Base-by-base conservation (phyloP, 2,113 vertebrate species). In the Cryptotis parvus region DNA sequence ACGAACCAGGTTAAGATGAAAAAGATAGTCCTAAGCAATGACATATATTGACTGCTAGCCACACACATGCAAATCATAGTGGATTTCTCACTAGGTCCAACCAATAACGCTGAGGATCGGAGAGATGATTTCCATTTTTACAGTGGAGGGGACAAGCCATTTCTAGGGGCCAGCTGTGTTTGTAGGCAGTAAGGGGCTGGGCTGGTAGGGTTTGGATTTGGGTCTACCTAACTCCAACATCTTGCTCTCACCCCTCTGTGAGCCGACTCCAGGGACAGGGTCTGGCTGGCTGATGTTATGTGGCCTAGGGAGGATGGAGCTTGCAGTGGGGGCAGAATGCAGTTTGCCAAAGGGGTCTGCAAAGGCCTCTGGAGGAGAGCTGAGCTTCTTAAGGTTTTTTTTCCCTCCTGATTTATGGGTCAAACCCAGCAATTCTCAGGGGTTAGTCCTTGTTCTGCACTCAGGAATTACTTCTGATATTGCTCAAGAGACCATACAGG, bases 81-180 rank as follows among this genome's bases (percentile, higher is more conserved):
- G 65, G 41, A 16, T 35, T 73, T 80, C 8, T 61, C 27, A 45
- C 33, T 49, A 45, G 74, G 29, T 29, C 20, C 55, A 75, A 11
- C 22, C n/a, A n/a, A 61, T 3, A 68, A 39, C 12, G 24, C 74
- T 16, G 11, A 1, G 35, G 10, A 37, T 11, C 68, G 73, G 76
- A 29, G 52, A 74, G 84, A 66, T 45, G 26, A 73, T 68, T 68
- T 43, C 26, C 31, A 69, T 27, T 45, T 61, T 80, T 35, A 70
- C 0, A 26, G 70, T 16, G 33, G 22, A 0, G n/a, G n/a, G 24
- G 16, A 9, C 24, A 86, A 68, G 0, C 9, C 12, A 33, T 63
- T 81, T 84, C 63, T 58, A 82, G 69, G 33, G 45, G 43, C 41
- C 24, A 55, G 55, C 37, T 90, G 55, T 37, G 24, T 87, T 89